Conservation (phyloP, 2,888 invertebrate species). For the Kryphioiulus occultus region DNA sequence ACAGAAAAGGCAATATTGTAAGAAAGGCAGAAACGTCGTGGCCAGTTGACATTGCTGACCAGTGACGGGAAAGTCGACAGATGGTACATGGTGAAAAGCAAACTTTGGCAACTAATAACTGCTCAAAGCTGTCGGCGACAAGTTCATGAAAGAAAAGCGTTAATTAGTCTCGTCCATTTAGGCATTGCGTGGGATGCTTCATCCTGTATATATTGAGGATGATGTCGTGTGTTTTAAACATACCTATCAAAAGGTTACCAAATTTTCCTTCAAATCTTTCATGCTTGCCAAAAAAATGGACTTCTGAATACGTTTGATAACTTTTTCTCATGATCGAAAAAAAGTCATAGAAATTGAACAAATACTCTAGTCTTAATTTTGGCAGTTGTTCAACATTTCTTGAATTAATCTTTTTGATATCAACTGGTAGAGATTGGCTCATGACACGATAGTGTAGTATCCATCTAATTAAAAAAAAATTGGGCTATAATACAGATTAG, state of each 20-base stretch:
- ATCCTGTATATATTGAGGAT: background rate
- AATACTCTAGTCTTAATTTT: too few species aligned
- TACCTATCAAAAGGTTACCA: background rate
- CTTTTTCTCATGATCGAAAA: too few species aligned
- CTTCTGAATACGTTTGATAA: too few species aligned
- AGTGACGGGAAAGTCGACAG: background rate
- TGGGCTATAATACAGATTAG: too few species aligned
- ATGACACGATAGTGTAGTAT: too few species aligned
- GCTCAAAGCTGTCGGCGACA: background rate
- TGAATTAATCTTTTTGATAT: too few species aligned
- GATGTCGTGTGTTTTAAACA: background rate
- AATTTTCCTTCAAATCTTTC: background rate
- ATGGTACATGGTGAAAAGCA: background rate
- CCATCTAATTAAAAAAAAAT: too few species aligned
- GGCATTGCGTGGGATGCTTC: background rate
- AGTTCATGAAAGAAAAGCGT: background rate
- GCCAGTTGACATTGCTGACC: constrained; percentile 23
- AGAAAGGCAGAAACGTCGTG: background rate
- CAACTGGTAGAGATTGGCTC: too few species aligned
- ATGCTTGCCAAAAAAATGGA: too few species aligned
- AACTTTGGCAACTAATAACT: background rate
- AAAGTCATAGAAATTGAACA: too few species aligned
- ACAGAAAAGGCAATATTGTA: background rate
- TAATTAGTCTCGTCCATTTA: background rate
- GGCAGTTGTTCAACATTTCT: too few species aligned